Base-by-base conservation (phyloP, 1,140 invertebrate genomes). In the Solen grandis region DNA sequence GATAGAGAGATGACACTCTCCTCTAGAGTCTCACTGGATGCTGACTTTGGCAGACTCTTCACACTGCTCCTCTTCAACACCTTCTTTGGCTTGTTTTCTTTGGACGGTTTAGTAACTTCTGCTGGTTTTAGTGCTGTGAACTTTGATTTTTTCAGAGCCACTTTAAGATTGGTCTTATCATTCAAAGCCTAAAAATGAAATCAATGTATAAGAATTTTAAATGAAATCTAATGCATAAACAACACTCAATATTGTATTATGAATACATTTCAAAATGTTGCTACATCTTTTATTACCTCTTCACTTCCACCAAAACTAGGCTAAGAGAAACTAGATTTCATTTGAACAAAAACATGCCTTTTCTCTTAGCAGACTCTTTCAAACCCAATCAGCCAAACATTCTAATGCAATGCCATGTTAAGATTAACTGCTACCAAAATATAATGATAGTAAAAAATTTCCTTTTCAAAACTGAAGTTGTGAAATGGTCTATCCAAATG, bases 131-230 rank as follows among this genome's bases (percentile, higher is more conserved):
- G 52, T 54, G 57, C n/a, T 22, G 69, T 55, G 38, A 80, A 57
- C 69, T 70, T 69, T n/a, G 63, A 62, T 36, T 81, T 84, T 57
- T 84, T 84, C 36, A 84, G 19, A 41, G 65, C 72, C 54, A 63
- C 52, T 50, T 76, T 80, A 41, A 50, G 63, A 22, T 70, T 72
- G 22, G 36, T 27, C 35, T 79, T 70, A 8, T 79, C 76, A n/a
- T 22, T 36, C 13, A 72, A 33, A 19, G 76, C 76, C 76, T 79
- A 19, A 5, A 79, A 68, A n/a, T 31, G 2, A 50, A 62, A 31
- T 10, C 19, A 19, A 46, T 46, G 8, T 46, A 46, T 19, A 46
- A 46, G 41, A 46, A n/a, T n/a, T n/a, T 46, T 46, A 46, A 46
- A 46, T 19, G 19, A 46, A 10, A 8, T 46, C 41, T 10, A 19